Percentiles rank a stretch among this genome's conserved stretches.
phyloP scores from a whole-genome alignment of 2,113 vertebrate species.

The Muntiacus reevesi region DNA sequence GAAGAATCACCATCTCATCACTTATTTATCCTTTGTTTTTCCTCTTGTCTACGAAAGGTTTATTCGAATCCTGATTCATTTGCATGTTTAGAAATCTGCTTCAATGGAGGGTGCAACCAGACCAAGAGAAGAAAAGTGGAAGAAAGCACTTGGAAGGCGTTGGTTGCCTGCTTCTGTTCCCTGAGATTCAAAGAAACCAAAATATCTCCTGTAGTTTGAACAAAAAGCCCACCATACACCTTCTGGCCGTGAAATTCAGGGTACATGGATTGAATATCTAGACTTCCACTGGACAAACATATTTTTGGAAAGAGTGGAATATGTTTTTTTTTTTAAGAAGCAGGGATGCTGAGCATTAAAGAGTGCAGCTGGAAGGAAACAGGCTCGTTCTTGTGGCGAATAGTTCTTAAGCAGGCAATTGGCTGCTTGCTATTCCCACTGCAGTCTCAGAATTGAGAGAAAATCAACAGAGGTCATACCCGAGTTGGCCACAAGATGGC shows the following conservation, averaged over 20 bases:
- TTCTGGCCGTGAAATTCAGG: neutral
- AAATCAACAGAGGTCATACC: neutral
- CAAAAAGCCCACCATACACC: neutral
- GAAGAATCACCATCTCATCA: neutral
- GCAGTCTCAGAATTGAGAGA: neutral
- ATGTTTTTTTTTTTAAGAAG: neutral
- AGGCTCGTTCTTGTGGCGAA: neutral
- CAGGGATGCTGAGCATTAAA: neutral
- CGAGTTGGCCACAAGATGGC: conserved; percentile 65
- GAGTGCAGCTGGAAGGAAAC: neutral
- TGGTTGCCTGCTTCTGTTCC: neutral
- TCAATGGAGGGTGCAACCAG: neutral
- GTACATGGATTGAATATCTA: neutral
- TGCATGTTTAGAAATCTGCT: neutral
- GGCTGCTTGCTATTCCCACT: neutral
- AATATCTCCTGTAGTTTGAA: neutral
- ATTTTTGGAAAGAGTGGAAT: neutral
- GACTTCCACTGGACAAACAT: neutral
- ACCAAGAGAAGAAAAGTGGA: neutral
- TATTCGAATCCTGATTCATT: neutral
- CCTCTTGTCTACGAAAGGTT: neutral
- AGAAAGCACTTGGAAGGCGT: neutral
- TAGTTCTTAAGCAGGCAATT: neutral
- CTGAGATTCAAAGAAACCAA: neutral
- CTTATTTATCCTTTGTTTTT: neutral